Base-by-base conservation (phyloP, 2,888 invertebrate species). In the Osedax frankpressi region DNA sequence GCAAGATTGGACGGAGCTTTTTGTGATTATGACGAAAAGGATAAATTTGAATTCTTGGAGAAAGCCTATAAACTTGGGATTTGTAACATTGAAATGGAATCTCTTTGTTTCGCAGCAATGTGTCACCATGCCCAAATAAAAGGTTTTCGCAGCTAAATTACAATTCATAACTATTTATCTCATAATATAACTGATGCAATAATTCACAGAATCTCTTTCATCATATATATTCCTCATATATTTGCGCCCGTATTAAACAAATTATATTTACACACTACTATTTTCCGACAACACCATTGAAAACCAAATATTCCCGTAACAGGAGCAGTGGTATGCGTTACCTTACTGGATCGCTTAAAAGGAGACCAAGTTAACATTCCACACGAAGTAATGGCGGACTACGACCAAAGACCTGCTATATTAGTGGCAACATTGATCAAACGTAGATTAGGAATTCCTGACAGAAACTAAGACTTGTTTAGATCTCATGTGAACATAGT, bases 51-150 rank as follows among this genome's bases (percentile, higher is more conserved):
- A 68, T 96, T 93, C 83, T 86, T 96, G 79, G 70, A 76, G 28
- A 88, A 89, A 78, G 74, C 74, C 14, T 59, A 79, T 68, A 75
- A 78, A 2, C 86, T 89, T 70, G 94, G 93, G 2, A 91, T 96
- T 14, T 89, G 91, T 28, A 96, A 96, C 85, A 94, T 97, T 80
- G 96, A 97, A 87, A 95, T 95, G 96, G 96, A 96, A 85, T 90
- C 92, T 30, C 87, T 92, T n/a, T 91, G 92, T 26, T 95, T 97
- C 83, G 93, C 94, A 0, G 93, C 94, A 0, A 88, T 95, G 73
- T 94, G 94, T 26, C 90, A 92, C 83, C 92, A 93, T 83, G 94
- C 95, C 11, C 92, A 93, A n/a, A 91, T 95, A 78, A 90, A 90
- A 83, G 91, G 79, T 83, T 59, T 63, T 74, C 44, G 44, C 44